Evolutionary conservation across 2,888 invertebrate genomes (phyloP).

Genomic region (Dusona sp.): DNA sequence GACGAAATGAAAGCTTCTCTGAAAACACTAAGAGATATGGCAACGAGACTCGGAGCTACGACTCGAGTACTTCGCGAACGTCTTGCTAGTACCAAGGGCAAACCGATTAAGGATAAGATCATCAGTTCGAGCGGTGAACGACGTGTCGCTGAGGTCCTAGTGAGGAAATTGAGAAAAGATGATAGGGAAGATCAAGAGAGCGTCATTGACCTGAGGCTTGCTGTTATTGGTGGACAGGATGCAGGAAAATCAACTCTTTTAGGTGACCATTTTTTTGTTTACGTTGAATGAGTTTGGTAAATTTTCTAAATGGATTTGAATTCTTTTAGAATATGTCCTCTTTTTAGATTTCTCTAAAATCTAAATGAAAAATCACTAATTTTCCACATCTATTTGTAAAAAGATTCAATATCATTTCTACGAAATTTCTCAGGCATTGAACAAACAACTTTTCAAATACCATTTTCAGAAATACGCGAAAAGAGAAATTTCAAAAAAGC

Average conservation of each 20-base stretch:
- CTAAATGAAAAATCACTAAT: too few relatives aligned
- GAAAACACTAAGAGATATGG: conserved; percentile 95
- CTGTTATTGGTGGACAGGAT: conserved; percentile 97
- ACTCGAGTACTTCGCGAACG: conserved; percentile 91
- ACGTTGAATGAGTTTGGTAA: background rate
- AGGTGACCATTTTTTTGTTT: conserved; percentile 72
- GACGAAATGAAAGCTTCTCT: conserved; percentile 95
- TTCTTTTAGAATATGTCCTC: too few relatives aligned
- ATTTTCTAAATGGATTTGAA: too few relatives aligned
- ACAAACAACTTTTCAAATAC: too few relatives aligned
- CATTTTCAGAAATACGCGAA: too few relatives aligned
- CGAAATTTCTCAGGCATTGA: too few relatives aligned
- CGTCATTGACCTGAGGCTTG: conserved; percentile 93
- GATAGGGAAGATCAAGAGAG: conserved; percentile 92
- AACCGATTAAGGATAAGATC: conserved; percentile 74
- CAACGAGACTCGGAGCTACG: conserved; percentile 93
- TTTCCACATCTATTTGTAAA: too few relatives aligned
- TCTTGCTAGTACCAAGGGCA: conserved; percentile 83
- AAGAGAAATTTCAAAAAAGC: too few relatives aligned
- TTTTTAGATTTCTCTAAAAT: too few relatives aligned
- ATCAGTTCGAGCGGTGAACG: conserved; percentile 83
- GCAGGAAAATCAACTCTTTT: conserved; percentile 98
- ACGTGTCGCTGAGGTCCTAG: conserved; percentile 94
- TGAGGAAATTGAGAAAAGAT: conserved; percentile 90
- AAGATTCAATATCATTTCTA: too few relatives aligned